Percentiles rank a stretch among this genome's conserved stretches.
phyloP scores from a whole-genome alignment of 1,140 invertebrate genomes.

The Heliothis subflexa region DNA sequence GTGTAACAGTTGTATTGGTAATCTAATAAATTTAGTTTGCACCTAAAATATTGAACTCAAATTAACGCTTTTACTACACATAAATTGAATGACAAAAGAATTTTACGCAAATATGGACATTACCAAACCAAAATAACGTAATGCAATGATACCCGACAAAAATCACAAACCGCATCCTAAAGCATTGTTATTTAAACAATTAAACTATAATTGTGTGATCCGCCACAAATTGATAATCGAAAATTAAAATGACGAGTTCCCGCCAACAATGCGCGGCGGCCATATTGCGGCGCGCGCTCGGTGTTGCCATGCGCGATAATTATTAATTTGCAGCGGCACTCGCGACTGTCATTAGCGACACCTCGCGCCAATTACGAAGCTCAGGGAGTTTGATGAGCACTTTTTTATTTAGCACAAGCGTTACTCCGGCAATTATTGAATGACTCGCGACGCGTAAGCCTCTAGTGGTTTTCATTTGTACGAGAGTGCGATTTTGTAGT shows the following conservation, averaged over 20 bases:
- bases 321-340: conserved; percentile 80
- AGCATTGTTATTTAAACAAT: conserved; percentile 44
- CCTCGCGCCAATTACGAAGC: conserved; percentile 83
- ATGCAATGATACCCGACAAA: conserved; percentile 34
- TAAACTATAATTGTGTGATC: conserved; percentile 47
- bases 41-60: not conserved
- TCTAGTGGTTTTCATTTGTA: conserved; percentile 62
- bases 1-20: not conserved
- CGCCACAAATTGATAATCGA: conserved; percentile 64
- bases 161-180: conserved; percentile 37
- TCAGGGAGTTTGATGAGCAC: conserved; percentile 73
- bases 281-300: conserved; percentile 75
- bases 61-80: not conserved
- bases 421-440: conserved; percentile 73
- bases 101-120: conserved; percentile 21
- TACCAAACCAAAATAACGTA: conserved; percentile 34
- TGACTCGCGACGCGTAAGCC: conserved; percentile 65
- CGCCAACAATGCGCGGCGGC: conserved; percentile 76
- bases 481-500: conserved; percentile 56
- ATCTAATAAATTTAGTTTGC: not conserved
- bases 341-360: conserved; percentile 83
- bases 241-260: conserved; percentile 68
- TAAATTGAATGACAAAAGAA: conserved; percentile 6
- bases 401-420: conserved; percentile 74
- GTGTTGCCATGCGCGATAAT: conserved; percentile 84